A percentile compares a stretch with the other conserved stretches of the same genome.
phyloP scores from a whole-genome alignment of 2,888 invertebrate genomes.

The Rugalucina vietnamica region DNA sequence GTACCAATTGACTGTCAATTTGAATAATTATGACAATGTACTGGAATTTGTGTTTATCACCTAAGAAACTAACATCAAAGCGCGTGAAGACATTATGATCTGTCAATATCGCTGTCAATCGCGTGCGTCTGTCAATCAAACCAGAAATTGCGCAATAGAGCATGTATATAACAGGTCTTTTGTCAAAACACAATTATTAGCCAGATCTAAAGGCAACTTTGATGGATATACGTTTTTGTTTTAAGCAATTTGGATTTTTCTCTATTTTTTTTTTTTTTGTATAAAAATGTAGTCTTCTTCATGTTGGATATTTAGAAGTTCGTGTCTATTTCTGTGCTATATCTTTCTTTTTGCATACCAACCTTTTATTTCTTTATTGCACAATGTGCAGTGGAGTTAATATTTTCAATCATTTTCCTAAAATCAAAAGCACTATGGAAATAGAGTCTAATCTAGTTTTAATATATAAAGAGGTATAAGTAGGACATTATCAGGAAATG shows the following conservation, averaged over 20 bases:
- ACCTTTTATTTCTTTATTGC: no score
- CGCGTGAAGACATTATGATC: slow-evolving; percentile 12
- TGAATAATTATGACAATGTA: slow-evolving; percentile 17
- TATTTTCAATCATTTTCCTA: no score
- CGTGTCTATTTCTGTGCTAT: no score
- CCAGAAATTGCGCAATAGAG: background rate
- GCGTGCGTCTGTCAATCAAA: background rate
- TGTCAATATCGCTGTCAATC: slow-evolving; percentile 24
- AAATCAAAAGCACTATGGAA: no score
- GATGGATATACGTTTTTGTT: background rate
- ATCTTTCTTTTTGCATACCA: no score
- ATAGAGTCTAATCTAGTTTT: no score
- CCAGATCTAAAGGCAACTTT: background rate
- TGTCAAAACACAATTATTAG: background rate
- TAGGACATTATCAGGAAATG: no score
- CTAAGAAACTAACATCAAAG: slow-evolving; percentile 3
- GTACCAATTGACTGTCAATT: background rate
- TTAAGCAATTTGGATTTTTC: background rate
- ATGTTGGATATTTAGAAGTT: no score
- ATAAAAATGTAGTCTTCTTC: no score
- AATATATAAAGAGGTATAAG: no score
- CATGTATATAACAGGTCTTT: slow-evolving; percentile 9
- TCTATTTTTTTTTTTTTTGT: background rate
- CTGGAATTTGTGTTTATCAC: background rate
- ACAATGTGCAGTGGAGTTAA: no score